Evolutionary conservation across 2,797 vertebrate genomes (phyloP).

Genomic region (Poecilia picta): DNA sequence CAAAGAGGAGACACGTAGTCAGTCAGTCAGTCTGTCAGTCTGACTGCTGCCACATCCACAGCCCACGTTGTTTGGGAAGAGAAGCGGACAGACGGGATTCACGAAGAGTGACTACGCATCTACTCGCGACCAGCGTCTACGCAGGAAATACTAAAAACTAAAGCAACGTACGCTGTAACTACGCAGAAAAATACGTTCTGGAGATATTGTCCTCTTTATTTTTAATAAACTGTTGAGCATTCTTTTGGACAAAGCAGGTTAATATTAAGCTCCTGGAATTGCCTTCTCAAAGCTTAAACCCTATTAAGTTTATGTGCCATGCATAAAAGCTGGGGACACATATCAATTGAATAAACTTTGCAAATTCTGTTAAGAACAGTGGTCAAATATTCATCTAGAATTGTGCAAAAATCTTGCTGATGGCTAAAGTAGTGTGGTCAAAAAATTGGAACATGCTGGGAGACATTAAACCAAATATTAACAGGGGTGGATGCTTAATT

Average conservation of each 20-base stretch:
- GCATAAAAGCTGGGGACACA: background rate
- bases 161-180: background rate
- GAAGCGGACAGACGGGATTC: conserved; percentile 26
- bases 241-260: background rate
- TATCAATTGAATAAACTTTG: background rate
- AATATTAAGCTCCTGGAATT: background rate
- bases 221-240: background rate
- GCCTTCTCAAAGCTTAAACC: background rate
- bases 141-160: conserved; percentile 1
- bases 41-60: conserved; percentile 75
- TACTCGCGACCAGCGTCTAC: conserved; percentile 11
- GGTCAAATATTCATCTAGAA: background rate
- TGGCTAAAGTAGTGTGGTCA: background rate
- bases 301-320: background rate
- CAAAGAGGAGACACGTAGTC: conserved; percentile 55
- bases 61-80: conserved; percentile 48
- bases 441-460: background rate
- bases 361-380: background rate
- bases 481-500: background rate
- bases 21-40: conserved; percentile 21
- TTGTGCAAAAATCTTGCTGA: background rate
- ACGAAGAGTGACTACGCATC: background rate
- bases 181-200: conserved; percentile 10
- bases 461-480: background rate
- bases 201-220: background rate